Evolutionary conservation across 2,113 vertebrate genomes (phyloP).

Genomic region (Casuarius casuarius): DNA sequence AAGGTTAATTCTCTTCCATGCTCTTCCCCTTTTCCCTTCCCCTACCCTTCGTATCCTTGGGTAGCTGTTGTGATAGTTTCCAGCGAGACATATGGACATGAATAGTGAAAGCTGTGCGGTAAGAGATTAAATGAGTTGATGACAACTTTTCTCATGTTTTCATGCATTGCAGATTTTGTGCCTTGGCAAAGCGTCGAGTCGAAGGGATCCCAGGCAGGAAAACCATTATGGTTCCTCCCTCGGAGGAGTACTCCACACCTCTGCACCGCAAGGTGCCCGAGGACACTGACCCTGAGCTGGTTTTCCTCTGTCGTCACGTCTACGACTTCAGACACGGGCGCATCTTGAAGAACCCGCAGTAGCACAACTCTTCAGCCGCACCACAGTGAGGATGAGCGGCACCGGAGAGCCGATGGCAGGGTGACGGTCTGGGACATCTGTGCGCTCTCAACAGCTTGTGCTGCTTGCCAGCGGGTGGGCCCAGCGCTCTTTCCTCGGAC

Average conservation of each 20-base stretch:
- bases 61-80: not conserved
- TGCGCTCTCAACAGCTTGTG: not conserved
- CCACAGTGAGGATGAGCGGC: constrained; percentile 8
- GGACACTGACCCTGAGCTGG: constrained; percentile 94
- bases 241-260: constrained; percentile 88
- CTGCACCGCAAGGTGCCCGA: constrained; percentile 94
- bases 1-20: not conserved
- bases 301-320: constrained; percentile 98
- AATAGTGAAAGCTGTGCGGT: not conserved
- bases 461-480: not conserved
- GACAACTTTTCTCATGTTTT: not conserved
- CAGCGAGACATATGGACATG: not conserved
- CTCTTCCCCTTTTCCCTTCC: not conserved
- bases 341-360: constrained; percentile 98
- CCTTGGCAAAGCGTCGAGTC: constrained; percentile 94
- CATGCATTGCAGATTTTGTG: constrained; percentile 92
- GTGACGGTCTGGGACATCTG: not conserved
- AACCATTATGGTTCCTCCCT: constrained; percentile 90
- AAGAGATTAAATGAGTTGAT: not conserved
- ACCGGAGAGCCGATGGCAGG: not conserved
- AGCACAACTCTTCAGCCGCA: constrained; percentile 45
- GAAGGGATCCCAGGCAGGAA: constrained; percentile 89
- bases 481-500: not conserved
- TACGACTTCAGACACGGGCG: constrained; percentile 98
- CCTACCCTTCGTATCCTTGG: not conserved